Evolutionary conservation across 2,888 invertebrate species (phyloP), one percentile per base, ranked within the genome.

Genomic region (Drosophila nigricruria): DNA sequence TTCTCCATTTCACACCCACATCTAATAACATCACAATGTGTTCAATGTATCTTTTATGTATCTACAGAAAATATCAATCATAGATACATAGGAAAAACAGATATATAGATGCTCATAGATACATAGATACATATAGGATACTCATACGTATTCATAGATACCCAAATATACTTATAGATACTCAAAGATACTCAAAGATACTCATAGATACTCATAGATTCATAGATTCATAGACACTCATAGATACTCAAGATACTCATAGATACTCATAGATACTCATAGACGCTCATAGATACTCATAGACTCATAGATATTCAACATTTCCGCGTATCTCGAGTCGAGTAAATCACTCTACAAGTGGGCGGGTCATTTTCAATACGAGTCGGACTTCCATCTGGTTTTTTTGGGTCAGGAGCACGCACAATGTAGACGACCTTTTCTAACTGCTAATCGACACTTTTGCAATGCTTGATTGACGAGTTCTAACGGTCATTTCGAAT

Each of bases 401-500:
- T 52, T 16, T 23, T 23, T 20, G 38, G 76, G 70, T 64, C 70
- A 69, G 6, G 30, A 42, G 27, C 53, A 60, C 58, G 32, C 32
- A 25, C 20, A 38, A 49, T 54, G 45, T 60, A 6, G 42, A 20
- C 30, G 53, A 69, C 70, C 63, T 72, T 34, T 57, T 42, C 18
- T 32, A 34, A 23, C 47, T 25, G 52, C 58, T 38, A 66, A 66
- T 65, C 64, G 56, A 47, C 30, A 8, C 42, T 57, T 42, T 27
- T 5, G 30, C 52, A 42, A 40, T 53, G 23, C 23, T 45, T 40
- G 50, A 32, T 63, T 18, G 25, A n/a, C 49, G 2, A 23, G 27
- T 38, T 50, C 68, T 73, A 73, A 67, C 68, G 68, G 63, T 60
- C 63, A 56, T 16, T 10, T 49, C n/a, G 20, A 42, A 32, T 16